Evolutionary conservation across 2,797 vertebrate species (phyloP).

Genomic region (Columba guinea): DNA sequence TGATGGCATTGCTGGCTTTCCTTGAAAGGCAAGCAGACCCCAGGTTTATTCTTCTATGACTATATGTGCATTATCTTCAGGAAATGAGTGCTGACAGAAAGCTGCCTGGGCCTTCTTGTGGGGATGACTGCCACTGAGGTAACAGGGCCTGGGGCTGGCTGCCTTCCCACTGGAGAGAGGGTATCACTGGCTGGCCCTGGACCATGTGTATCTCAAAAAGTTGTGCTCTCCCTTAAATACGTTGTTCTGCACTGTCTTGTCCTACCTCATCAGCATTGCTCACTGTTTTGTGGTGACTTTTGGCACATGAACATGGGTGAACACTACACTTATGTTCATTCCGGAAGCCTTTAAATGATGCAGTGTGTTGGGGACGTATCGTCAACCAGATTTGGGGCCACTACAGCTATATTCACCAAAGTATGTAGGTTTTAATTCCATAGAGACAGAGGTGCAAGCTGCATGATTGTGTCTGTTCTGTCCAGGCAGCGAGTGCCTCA

Average conservation of each 20-base stretch:
- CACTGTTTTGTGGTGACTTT: background rate
- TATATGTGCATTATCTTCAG: background rate
- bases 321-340: background rate
- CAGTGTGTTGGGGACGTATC: background rate
- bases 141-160: background rate
- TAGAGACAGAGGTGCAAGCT: background rate
- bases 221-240: background rate
- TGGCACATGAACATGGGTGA: background rate
- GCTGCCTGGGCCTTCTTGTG: rapidly evolving
- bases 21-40: background rate
- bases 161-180: background rate
- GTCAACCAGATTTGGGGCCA: background rate
- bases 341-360: background rate
- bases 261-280: background rate
- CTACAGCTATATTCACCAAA: background rate
- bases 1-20: background rate
- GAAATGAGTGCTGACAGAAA: background rate
- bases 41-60: background rate
- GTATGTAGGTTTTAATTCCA: rapidly evolving
- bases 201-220: background rate
- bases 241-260: background rate
- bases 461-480: background rate
- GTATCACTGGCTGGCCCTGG: background rate
- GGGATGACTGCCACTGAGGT: background rate
- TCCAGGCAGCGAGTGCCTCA: rapidly evolving